phyloP scores from a whole-genome alignment of 2,797 vertebrate genomes.

The Apogon talboti region DNA sequence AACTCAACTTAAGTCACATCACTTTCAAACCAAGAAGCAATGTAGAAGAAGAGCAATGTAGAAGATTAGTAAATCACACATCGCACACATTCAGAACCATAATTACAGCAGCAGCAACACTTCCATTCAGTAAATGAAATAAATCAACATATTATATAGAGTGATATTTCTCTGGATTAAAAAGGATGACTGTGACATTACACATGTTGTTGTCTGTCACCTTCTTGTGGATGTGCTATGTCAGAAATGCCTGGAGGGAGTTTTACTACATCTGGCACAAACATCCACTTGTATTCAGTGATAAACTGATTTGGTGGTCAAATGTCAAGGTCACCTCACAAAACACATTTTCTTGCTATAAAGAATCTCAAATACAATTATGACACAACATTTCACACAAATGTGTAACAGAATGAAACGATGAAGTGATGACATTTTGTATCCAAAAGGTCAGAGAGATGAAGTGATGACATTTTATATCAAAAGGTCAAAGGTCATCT shows the following conservation, averaged over 20 bases:
- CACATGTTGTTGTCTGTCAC: conserved; percentile 6
- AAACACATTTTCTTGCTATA: no score
- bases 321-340: conserved; percentile 7
- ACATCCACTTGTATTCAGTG: background rate
- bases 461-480: conserved; percentile 3
- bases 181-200: no score
- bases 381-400: no score
- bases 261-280: conserved; percentile 1
- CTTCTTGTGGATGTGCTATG: conserved; percentile 14
- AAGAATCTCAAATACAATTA: no score
- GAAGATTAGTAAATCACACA: conserved; percentile 12
- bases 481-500: conserved; percentile 3
- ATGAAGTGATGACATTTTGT: no score
- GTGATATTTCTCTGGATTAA: no score
- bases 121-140: background rate
- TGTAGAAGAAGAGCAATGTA: background rate
- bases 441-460: no score
- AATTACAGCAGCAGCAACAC: conserved; percentile 1
- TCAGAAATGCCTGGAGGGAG: background rate
- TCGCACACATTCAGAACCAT: background rate
- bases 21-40: conserved; percentile 20
- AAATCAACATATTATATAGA: no score
- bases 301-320: background rate
- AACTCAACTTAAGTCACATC: conserved; percentile 26
- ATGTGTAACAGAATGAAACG: no score